Evolutionary conservation across 2,797 vertebrate species (phyloP).

Genomic region (Syngnathus acus): DNA sequence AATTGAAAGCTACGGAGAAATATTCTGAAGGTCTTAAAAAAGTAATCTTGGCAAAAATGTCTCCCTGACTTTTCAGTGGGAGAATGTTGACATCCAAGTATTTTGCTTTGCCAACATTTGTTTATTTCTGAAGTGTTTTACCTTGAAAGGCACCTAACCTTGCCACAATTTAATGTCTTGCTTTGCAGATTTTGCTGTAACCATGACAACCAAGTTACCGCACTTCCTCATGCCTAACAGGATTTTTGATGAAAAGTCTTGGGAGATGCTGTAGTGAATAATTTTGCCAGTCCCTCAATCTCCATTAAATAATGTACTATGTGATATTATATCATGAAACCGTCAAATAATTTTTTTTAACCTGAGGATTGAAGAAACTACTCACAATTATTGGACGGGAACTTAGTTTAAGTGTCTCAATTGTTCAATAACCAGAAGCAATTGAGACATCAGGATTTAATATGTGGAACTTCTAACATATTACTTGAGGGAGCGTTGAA

Average conservation of each 20-base stretch:
- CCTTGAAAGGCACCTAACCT: slow-evolving; percentile 1
- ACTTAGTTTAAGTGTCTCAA: background rate
- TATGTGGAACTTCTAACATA: background rate
- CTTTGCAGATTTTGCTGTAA: slow-evolving; percentile 6
- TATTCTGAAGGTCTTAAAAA: background rate
- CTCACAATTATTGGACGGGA: background rate
- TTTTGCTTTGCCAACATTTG: background rate
- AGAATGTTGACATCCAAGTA: background rate
- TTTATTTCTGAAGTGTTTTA: slow-evolving; percentile 3
- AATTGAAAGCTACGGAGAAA: background rate
- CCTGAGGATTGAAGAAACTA: background rate
- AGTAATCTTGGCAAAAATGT: background rate
- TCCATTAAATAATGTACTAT: too few relatives aligned
- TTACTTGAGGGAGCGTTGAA: slow-evolving; percentile 2
- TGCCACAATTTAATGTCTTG: background rate
- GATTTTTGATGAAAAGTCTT: background rate
- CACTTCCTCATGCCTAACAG: background rate
- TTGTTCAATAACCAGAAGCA: background rate
- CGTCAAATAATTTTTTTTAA: background rate
- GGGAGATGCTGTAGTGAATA: background rate
- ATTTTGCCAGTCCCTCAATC: too few relatives aligned
- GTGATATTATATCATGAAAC: background rate
- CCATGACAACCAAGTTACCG: background rate
- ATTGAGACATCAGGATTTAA: background rate
- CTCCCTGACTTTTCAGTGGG: background rate